Evolutionary conservation across 2,113 vertebrate species (phyloP), one percentile per base, ranked within the genome.

Genomic region (Eptesicus fuscus): DNA sequence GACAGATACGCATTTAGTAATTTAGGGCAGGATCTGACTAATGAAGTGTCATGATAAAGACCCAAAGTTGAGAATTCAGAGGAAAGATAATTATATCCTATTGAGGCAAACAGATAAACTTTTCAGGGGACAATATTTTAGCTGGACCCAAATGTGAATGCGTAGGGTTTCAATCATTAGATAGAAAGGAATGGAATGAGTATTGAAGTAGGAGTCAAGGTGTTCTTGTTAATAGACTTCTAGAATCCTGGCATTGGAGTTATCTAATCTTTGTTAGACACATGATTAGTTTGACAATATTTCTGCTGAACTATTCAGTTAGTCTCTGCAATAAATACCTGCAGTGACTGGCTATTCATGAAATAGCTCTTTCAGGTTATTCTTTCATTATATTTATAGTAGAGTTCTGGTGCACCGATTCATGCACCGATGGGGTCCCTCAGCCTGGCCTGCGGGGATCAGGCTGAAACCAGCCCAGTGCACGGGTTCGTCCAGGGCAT

Each of bases 211-310:
- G 32, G 69, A 80, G 65, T 88, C 61, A 73, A 80, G 37, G 49
- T n/a, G 9, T 93, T 74, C 40, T 67, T 93, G 7, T 95, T 71
- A 93, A 69, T 80, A 93, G 44, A 80, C 10, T 85, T 88, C 17
- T 80, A 59, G 65, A 74, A 85, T 82, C 25, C 18, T 74, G 40
- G 22, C 22, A 12, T 74, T 90, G 79, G 35, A 69, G 37, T 17
- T 56, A 42, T 47, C 32, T 90, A 56, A 42, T 92, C n/a, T 35
- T 83, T 82, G 44, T 83, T 82, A 53, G 53, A 70, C n/a, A 22
- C 88, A 17, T 30, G 30, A 59, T 22, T 69, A 22, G 35, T 80
- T 53, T 53, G 63, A 51, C 47, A 82, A 5, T 56, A 56, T 82
- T 78, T 83, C 59, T 63, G 35, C 70, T 78, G 44, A 69, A 35